A percentile compares a stretch with the other conserved stretches of the same genome.
These are phyloP conservation scores for Lepus timidus DNA, from an alignment of 2,113 vertebrate species.

Conservation along the genomic window DNA sequence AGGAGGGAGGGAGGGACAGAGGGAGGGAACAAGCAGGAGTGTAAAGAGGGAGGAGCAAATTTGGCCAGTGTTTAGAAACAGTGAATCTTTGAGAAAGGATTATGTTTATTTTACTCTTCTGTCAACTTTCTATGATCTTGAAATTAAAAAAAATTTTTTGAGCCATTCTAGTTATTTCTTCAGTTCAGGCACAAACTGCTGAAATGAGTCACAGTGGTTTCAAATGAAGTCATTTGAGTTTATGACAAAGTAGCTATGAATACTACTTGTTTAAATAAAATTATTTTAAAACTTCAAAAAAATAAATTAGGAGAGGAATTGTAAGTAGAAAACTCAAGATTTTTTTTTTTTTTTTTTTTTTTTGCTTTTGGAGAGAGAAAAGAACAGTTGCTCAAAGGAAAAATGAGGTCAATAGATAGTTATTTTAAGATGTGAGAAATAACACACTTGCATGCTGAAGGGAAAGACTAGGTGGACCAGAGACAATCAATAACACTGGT, in stretches of 20 bases:
- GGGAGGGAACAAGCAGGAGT: not conserved
- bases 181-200: not conserved
- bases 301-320: not conserved
- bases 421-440: slow-evolving; percentile 58
- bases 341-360: not conserved
- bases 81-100: not conserved
- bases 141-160: not conserved
- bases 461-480: not conserved
- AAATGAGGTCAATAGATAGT: not conserved
- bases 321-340: not conserved
- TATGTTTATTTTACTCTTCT: not conserved
- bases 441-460: not conserved
- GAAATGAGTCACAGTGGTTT: not conserved
- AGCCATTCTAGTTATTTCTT: not conserved
- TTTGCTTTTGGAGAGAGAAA: not conserved
- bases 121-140: not conserved
- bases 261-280: slow-evolving; percentile 9
- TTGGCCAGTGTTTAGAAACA: not conserved
- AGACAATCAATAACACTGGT: not conserved
- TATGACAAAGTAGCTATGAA: not conserved
- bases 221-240: not conserved
- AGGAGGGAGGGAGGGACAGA: too few relatives aligned
- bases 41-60: not conserved
- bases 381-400: not conserved
- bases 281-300: not conserved